These are phyloP conservation scores for Aethes cnicana DNA, from an alignment of 2,888 invertebrate genomes.

Conservation along the genomic window DNA sequence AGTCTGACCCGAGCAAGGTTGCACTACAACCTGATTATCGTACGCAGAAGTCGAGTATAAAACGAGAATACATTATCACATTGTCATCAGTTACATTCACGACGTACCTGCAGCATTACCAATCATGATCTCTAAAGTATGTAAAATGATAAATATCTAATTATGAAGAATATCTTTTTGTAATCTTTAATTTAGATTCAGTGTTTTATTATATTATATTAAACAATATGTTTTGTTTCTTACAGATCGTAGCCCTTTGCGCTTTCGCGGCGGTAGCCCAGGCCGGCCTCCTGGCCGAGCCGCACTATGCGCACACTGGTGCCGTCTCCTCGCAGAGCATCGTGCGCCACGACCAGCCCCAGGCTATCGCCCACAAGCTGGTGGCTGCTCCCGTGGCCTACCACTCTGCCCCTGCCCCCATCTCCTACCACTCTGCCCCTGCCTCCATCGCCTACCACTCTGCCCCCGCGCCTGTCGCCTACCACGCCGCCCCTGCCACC, in stretches of 20 bases:
- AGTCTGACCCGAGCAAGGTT: not conserved
- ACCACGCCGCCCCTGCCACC: constrained; percentile 37
- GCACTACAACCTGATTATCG: constrained; percentile 1
- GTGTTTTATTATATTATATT: not conserved
- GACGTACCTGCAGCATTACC: constrained; percentile 9
- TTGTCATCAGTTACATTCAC: constrained; percentile 14
- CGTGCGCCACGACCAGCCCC: constrained; percentile 55
- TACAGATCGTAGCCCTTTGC: too few species aligned
- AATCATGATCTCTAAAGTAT: constrained; percentile 33
- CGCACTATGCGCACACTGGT: constrained; percentile 60
- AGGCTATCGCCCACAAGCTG: constrained; percentile 37
- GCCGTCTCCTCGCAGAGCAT: constrained; percentile 67
- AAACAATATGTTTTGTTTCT: constrained; percentile 47
- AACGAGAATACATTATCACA: not conserved
- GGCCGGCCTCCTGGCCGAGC: constrained; percentile 55
- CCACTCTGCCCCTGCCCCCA: constrained; percentile 42
- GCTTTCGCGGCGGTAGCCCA: constrained; percentile 57
- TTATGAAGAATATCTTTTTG: not conserved
- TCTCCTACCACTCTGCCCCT: constrained; percentile 36
- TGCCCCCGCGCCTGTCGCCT: constrained; percentile 36
- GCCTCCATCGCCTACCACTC: constrained; percentile 37
- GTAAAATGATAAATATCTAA: not conserved
- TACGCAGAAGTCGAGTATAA: constrained; percentile 10
- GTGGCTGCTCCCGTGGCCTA: constrained; percentile 43
- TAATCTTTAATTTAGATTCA: not conserved